Evolutionary conservation across 1,140 invertebrate species (phyloP).

Genomic region (Eufriesea mexicana): DNA sequence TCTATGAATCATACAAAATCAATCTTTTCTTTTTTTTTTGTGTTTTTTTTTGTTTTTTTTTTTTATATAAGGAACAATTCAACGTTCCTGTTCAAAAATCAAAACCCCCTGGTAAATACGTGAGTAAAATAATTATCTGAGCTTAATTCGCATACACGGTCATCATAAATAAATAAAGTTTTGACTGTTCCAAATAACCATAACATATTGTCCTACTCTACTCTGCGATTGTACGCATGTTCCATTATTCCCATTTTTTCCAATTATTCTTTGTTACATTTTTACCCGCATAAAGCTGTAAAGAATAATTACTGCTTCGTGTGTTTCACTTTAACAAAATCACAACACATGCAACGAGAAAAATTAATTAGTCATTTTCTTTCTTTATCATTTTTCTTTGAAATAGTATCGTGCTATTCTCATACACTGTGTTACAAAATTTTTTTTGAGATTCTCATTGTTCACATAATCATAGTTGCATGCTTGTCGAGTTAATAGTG

Average conservation of each 20-base stretch:
- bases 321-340: not conserved
- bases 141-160: constrained; percentile 59
- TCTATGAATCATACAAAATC: constrained; percentile 47
- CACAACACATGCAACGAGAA: constrained; percentile 24
- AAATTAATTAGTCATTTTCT: constrained; percentile 16
- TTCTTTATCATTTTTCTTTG: not conserved
- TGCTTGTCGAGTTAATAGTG: constrained; percentile 25
- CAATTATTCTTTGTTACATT: not conserved
- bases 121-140: constrained; percentile 64
- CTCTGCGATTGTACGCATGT: constrained; percentile 38
- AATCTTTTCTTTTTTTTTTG: constrained; percentile 12
- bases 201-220: constrained; percentile 67
- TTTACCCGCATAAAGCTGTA: constrained; percentile 2
- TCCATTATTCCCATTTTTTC: not conserved
- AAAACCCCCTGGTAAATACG: constrained; percentile 66
- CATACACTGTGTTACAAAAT: constrained; percentile 23
- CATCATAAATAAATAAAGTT: constrained; percentile 64
- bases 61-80: constrained; percentile 9
- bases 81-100: constrained; percentile 61
- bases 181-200: constrained; percentile 57
- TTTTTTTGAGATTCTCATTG: constrained; percentile 38
- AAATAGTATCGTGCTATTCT: not conserved
- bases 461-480: constrained; percentile 35
- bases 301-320: not conserved
- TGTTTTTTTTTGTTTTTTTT: not conserved